Evolutionary conservation across 2,888 invertebrate species (phyloP).

Genomic region (Hofmannophila pseudospretella): DNA sequence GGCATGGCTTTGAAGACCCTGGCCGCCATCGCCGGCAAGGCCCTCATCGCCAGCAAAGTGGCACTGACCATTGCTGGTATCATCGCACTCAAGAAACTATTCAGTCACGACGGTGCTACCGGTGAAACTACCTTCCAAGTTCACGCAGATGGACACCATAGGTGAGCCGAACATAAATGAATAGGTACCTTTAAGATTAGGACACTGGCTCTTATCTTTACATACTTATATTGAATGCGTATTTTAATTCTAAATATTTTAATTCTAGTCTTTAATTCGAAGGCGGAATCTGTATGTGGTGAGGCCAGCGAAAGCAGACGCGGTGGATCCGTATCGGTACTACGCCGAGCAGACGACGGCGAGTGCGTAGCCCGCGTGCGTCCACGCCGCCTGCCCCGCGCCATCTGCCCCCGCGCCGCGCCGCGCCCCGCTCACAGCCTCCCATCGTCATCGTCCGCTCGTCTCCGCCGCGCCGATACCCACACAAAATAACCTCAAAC

Average conservation of each 20-base stretch:
- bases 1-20: conserved; percentile 83
- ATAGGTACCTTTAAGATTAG: no score
- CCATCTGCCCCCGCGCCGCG: conserved; percentile 17
- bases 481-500: conserved; percentile 65
- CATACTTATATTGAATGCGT: conserved; percentile 2
- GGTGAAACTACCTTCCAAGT: conserved; percentile 83
- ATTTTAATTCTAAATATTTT: conserved; percentile 51
- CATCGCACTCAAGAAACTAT: conserved; percentile 84
- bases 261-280: conserved; percentile 77
- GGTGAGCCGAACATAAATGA: conserved; percentile 52
- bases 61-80: conserved; percentile 85
- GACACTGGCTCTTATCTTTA: no score
- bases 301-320: conserved; percentile 74
- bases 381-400: conserved; percentile 13
- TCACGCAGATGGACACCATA: conserved; percentile 82
- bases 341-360: conserved; percentile 69
- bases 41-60: conserved; percentile 84
- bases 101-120: conserved; percentile 80
- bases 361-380: conserved; percentile 35
- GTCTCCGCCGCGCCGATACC: conserved; percentile 37
- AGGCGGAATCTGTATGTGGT: conserved; percentile 81
- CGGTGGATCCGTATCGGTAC: conserved; percentile 79
- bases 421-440: conserved; percentile 19
- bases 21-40: conserved; percentile 84
- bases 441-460: conserved; percentile 12